Percentiles rank a stretch among this genome's conserved stretches.
These are phyloP conservation scores for Mallateleia sp. DNA, from an alignment of 2,888 invertebrate genomes.

Conservation along the genomic window DNA sequence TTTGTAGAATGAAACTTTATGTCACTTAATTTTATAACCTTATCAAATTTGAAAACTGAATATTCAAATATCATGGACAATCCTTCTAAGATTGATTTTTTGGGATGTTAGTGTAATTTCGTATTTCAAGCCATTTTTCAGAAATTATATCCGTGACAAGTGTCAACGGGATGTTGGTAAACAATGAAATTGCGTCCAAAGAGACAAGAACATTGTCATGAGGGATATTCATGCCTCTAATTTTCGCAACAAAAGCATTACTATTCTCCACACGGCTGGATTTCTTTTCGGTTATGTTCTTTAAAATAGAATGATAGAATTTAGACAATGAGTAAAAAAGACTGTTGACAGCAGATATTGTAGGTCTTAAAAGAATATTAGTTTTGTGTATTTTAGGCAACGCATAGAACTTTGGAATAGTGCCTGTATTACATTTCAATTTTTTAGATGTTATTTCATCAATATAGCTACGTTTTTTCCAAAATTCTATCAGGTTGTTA, in stretches of 20 bases:
- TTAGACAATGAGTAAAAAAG: neutral
- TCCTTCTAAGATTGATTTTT: slow-evolving; percentile 26
- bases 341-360: neutral
- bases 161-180: slow-evolving; percentile 23
- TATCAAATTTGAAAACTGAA: slow-evolving; percentile 7
- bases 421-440: slow-evolving; percentile 2
- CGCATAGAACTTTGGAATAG: slow-evolving; percentile 13
- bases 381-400: slow-evolving; percentile 10
- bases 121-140: slow-evolving; percentile 13
- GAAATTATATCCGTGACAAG: slow-evolving; percentile 3
- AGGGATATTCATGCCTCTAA: no score
- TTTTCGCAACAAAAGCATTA: neutral
- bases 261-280: slow-evolving; percentile 19
- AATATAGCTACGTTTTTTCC: neutral
- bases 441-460: neutral
- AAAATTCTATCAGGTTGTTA: neutral
- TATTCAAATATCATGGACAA: slow-evolving; percentile 8
- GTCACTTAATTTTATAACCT: no score
- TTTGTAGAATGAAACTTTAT: no score
- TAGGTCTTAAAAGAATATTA: slow-evolving; percentile 1
- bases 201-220: neutral
- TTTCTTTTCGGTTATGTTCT: no score
- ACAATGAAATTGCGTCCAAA: slow-evolving; percentile 11
- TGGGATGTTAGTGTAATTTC: slow-evolving; percentile 15
- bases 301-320: neutral